Evolutionary conservation across 1,140 invertebrate species (phyloP), one percentile per base, ranked within the genome.

Genomic region (Tenebrio molitor): DNA sequence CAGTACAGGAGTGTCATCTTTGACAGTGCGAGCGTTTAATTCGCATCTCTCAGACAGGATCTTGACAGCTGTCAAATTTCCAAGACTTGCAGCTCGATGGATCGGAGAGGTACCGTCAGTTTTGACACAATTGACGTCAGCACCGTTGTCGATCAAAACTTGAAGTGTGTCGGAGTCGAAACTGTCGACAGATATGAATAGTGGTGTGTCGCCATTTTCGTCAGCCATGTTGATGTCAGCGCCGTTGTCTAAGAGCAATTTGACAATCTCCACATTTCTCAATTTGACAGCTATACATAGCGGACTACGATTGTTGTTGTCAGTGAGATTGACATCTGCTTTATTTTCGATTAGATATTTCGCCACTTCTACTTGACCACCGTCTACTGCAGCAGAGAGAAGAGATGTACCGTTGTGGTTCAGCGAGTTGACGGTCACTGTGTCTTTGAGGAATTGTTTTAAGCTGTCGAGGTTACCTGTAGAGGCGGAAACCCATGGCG

Each of bases 31-130:
- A 19, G 21, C 10, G 36, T 71, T 74, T 0, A 69, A 44, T 73
- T 63, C 25, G 74, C 70, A 6, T 64, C 71, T 29, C 17, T 73
- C 62, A 2, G 76, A 29, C 4, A 76, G 34, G 3, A 74, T 16
- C 17, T 62, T 21, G 12, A 75, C 72, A 10, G 72, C 70, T 62
- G 70, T 71, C 33, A n/a, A 29, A 10, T 63, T 21, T 14, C 69
- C 72, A 44, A 36, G 53, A n/a, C 16, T 14, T 10, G 70, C 39
- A 12, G 73, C 75, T 16, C 33, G 17, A 36, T 75, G 70, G 2
- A 39, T 6, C 36, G 2, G 36, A 12, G 36, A 7, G 2, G n/a
- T 6, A 10, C 36, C 36, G 2, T 4, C 2, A 39, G 4, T 2
- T 2, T 39, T n/a, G 36, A 2, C 4, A 17, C 2, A 7, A 12